Evolutionary conservation across 1,140 invertebrate genomes (phyloP).

Genomic region (Drosophila ambigua): DNA sequence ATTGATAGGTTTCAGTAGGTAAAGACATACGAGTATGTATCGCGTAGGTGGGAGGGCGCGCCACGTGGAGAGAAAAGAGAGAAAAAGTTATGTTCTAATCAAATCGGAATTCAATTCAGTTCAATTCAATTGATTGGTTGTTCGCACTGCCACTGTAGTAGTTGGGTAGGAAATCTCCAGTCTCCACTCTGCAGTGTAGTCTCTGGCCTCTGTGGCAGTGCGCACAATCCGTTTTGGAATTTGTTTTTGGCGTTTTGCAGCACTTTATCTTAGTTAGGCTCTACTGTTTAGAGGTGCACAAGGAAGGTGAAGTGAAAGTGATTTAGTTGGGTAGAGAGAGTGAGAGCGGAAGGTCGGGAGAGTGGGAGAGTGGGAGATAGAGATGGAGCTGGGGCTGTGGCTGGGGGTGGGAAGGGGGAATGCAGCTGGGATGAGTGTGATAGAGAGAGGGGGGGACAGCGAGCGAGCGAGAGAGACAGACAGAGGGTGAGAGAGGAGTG

Average conservation of each 20-base stretch:
- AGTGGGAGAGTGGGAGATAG: constrained; percentile 18
- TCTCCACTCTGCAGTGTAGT: not conserved
- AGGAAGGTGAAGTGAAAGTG: constrained; percentile 7
- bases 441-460: constrained; percentile 7
- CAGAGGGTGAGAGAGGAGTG: constrained; percentile 9
- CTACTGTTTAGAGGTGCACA: constrained; percentile 37
- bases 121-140: constrained; percentile 33
- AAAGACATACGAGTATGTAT: constrained; percentile 43
- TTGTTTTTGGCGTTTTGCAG: constrained; percentile 43
- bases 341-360: constrained; percentile 9
- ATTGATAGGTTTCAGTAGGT: constrained; percentile 27
- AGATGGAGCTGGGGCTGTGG: constrained; percentile 6
- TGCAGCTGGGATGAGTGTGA: constrained; percentile 21
- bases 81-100: constrained; percentile 78
- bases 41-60: constrained; percentile 66
- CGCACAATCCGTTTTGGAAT: constrained; percentile 34
- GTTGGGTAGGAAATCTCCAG: no score
- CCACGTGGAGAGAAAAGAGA: constrained; percentile 77
- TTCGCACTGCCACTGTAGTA: constrained; percentile 18
- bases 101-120: constrained; percentile 54
- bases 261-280: constrained; percentile 35
- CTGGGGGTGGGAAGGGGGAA: not conserved
- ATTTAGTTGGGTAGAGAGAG: constrained; percentile 4
- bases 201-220: constrained; percentile 7
- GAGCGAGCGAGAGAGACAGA: constrained; percentile 8